Conservation (phyloP, 1,140 invertebrate species). For the Caerostris darwini region DNA sequence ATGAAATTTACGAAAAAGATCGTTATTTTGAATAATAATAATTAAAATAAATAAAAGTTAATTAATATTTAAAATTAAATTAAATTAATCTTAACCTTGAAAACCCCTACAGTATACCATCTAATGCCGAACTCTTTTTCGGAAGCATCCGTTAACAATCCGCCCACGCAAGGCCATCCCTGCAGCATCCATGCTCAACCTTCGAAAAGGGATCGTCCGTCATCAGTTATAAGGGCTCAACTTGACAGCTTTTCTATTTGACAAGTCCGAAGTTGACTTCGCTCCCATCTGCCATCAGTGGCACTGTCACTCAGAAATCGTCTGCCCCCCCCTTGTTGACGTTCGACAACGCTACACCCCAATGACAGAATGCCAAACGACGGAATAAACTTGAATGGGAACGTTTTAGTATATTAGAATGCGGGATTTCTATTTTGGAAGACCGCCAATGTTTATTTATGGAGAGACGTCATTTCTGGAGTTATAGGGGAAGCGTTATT, state of each 20-base stretch:
- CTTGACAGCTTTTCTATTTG: conserved; percentile 56
- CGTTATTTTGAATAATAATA: too few species aligned
- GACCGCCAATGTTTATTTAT: neutral
- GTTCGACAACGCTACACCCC: neutral
- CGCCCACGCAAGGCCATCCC: too few species aligned
- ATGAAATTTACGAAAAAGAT: too few species aligned
- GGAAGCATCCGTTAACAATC: too few species aligned
- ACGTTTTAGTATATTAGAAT: conserved; percentile 3
- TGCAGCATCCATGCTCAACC: too few species aligned
- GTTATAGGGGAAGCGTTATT: neutral
- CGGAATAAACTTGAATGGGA: neutral
- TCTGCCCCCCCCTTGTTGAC: conserved; percentile 1
- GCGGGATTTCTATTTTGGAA: conserved; percentile 2
- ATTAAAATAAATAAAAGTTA: too few species aligned
- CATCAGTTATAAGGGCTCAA: conserved; percentile 14
- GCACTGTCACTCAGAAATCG: conserved; percentile 24
- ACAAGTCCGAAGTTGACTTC: conserved; percentile 37
- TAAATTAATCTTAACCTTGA: too few species aligned
- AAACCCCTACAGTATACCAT: too few species aligned
- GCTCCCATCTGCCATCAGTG: conserved; percentile 31
- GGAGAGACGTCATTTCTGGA: neutral
- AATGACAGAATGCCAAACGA: conserved; percentile 14
- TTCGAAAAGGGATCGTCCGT: neutral
- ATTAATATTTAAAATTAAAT: too few species aligned
- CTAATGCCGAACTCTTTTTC: too few species aligned